Base-by-base conservation (phyloP, 1,140 invertebrate species). In the Musca domestica region DNA sequence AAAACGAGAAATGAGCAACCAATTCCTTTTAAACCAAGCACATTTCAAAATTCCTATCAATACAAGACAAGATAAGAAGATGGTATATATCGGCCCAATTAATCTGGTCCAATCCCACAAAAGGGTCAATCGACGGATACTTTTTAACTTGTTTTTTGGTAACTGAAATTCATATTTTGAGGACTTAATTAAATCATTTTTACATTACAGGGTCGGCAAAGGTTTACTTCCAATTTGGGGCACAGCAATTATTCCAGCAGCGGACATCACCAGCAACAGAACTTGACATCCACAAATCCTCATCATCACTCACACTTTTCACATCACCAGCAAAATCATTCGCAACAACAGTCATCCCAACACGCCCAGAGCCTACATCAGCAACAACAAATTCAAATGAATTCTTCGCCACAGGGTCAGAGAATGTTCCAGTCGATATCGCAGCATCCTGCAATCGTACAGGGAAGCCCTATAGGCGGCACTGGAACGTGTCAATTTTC, bases 381-480 rank as follows among this genome's bases (percentile, higher is more conserved):
- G 9, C n/a, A 12, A 12, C 27, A 20, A 61, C 61, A 51, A 20
- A 49, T 27, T n/a, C 54, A 69, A 19, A 71, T 58, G 61, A 67
- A 68, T 10, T 19, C 63, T 23, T 19, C 27, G 47, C 66, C 69
- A 22, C 56, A 25, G 6, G 61, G 68, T 46, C 70, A 76, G 0
- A 78, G 75, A 27, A 69, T 80, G 27, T 41, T 78, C 22, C 76
- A 74, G 12, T 70, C 77, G 54, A 61, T 79, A 64, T 75, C 76
- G 3, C 69, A 67, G 19, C 65, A 70, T 52, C 15, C 65, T 14
- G 15, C 34, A 3, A 64, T 77, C 41, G 64, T 72, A 25, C 64
- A 75, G 10, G 34, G 34, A 7, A 64, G 72, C 19, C 71, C 76
- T 46, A 69, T 80, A 14, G 71, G 73, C 17, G 67, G 73, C 22